phyloP scores from a whole-genome alignment of 2,797 vertebrate genomes.

The Peromyscus nudipes region DNA sequence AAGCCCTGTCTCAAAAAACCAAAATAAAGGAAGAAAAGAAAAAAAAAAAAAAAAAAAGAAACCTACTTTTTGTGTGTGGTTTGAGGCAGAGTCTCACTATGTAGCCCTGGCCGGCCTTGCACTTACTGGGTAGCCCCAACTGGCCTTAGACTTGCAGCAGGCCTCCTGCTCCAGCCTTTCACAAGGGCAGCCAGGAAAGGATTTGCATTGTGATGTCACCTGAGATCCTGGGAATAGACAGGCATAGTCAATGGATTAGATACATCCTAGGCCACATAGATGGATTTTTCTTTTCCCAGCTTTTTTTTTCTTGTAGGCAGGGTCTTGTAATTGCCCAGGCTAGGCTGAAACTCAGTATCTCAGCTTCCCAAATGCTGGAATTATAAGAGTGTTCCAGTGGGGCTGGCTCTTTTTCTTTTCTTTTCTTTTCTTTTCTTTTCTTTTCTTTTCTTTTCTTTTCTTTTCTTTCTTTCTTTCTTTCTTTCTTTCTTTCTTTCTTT shows the following conservation, averaged over 20 bases:
- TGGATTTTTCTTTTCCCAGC: not conserved
- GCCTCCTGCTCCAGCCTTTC: not conserved
- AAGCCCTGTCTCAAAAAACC: too few relatives aligned
- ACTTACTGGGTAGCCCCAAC: not conserved
- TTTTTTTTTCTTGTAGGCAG: not conserved
- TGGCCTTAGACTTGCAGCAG: not conserved
- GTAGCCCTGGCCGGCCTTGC: not conserved
- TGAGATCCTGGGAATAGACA: not conserved
- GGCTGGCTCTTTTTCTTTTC: not conserved
- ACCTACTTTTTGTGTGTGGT: not conserved
- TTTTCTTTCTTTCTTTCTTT: too few relatives aligned
- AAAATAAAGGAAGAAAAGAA: too few relatives aligned
- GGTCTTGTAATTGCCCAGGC: not conserved
- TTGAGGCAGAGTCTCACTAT: not conserved
- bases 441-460: too few relatives aligned
- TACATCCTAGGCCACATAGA: not conserved
- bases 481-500: too few relatives aligned
- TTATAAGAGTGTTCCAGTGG: not conserved
- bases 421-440: too few relatives aligned
- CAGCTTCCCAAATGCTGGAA: not conserved
- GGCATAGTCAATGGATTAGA: not conserved
- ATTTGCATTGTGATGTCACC: not conserved
- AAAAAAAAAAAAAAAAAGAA: too few relatives aligned
- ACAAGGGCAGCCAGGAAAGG: not conserved
- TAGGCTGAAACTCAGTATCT: not conserved